A percentile compares a stretch with the other conserved stretches of the same genome.
Evolutionary conservation across 2,113 vertebrate species (phyloP).

Genomic region (Microcebus griseorufus): DNA sequence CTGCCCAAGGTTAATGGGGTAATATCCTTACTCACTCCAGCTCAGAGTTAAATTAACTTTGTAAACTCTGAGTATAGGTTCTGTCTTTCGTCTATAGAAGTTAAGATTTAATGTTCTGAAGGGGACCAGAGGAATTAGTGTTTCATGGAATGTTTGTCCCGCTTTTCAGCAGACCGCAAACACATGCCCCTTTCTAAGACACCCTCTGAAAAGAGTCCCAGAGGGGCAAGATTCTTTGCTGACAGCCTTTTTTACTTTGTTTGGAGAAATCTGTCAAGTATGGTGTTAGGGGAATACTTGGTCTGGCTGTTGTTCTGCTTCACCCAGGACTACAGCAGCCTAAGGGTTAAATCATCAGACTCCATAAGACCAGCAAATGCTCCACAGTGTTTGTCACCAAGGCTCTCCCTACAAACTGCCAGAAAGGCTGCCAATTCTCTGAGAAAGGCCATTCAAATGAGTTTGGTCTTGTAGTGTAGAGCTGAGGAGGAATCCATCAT

Average conservation of each 20-base stretch:
- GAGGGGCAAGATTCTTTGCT: neutral
- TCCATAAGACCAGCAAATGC: neutral
- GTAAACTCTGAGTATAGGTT: constrained; percentile 27
- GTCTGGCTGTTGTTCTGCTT: neutral
- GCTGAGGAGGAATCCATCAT: neutral
- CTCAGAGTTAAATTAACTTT: constrained; percentile 60
- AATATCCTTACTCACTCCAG: constrained; percentile 51
- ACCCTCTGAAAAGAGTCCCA: neutral
- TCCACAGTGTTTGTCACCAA: neutral
- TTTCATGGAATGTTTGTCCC: neutral
- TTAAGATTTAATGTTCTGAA: constrained; percentile 39
- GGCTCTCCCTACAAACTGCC: neutral
- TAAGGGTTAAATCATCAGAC: neutral
- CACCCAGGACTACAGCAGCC: neutral
- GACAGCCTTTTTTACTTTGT: neutral
- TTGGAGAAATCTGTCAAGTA: neutral
- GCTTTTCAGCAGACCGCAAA: neutral
- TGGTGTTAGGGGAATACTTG: neutral
- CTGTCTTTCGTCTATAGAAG: constrained; percentile 58
- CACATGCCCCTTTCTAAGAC: neutral
- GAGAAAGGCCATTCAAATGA: neutral
- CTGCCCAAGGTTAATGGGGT: constrained; percentile 57
- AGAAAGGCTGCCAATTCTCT: neutral
- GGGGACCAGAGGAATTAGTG: neutral
- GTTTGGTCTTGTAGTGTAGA: neutral